These are phyloP conservation scores for Trissonchulus sp. DNA, from an alignment of 2,888 invertebrate species.

Conservation along the genomic window DNA sequence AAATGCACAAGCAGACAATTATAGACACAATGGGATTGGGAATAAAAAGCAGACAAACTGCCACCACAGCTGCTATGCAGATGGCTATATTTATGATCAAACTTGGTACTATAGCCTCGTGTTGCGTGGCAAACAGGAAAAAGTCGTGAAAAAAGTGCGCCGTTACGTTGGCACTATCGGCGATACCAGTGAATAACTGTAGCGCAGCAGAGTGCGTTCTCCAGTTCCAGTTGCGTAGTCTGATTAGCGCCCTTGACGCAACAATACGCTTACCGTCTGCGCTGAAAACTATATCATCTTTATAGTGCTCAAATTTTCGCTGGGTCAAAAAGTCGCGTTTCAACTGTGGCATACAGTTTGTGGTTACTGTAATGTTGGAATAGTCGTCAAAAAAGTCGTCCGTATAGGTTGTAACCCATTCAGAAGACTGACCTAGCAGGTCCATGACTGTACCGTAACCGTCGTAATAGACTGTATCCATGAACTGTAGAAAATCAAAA, in stretches of 20 bases:
- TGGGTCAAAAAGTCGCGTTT: background rate
- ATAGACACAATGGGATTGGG: background rate
- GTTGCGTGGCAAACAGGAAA: slow-evolving; percentile 14
- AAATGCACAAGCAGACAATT: background rate
- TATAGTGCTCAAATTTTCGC: background rate
- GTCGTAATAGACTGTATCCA: background rate
- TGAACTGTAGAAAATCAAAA: background rate
- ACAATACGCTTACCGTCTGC: background rate
- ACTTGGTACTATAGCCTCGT: slow-evolving; percentile 4
- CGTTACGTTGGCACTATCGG: background rate
- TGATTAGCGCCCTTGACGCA: background rate
- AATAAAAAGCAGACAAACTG: background rate
- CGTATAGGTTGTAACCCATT: background rate
- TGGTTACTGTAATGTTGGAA: background rate
- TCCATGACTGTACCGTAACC: background rate
- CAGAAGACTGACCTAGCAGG: background rate
- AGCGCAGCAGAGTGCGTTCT: background rate
- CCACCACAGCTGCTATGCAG: background rate
- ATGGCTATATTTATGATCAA: background rate
- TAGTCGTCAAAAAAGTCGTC: background rate
- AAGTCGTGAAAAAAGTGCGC: slow-evolving; percentile 11
- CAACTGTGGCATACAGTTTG: background rate
- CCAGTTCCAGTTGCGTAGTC: background rate
- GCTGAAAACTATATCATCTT: background rate
- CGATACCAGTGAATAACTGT: background rate